A percentile compares a stretch with the other conserved stretches of the same genome.
These are phyloP conservation scores for Aurelia sp. DNA, from an alignment of 30 jellyfish, hydroid and myxozoan genomes.

Conservation along the genomic window DNA sequence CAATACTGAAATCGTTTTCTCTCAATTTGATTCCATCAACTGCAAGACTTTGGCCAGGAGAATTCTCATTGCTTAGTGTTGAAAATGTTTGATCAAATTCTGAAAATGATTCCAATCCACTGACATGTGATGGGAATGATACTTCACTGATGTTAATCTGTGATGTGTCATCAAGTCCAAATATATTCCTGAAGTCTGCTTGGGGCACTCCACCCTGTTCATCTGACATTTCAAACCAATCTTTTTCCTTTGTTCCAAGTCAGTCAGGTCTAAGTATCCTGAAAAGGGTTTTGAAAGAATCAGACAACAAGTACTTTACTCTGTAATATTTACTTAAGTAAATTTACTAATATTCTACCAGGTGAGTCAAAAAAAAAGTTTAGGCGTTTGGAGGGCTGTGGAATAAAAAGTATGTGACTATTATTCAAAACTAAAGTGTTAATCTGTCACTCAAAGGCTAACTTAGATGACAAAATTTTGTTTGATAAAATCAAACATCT, in stretches of 20 bases:
- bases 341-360: no score
- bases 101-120: slow-evolving; percentile 90
- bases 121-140: slow-evolving; percentile 93
- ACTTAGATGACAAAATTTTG: no score
- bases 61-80: slow-evolving; percentile 10
- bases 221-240: neutral
- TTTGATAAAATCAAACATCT: no score
- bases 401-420: no score
- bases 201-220: neutral
- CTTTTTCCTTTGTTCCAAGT: neutral
- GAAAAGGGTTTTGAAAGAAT: no score
- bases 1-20: neutral
- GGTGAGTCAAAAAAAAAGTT: no score
- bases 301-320: no score
- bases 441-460: no score
- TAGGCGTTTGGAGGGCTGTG: no score
- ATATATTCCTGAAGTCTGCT: neutral
- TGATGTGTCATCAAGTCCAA: slow-evolving; percentile 47
- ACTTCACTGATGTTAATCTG: slow-evolving; percentile 72
- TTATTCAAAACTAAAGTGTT: no score
- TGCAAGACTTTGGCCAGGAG: slow-evolving; percentile 22
- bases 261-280: no score
- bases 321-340: no score
- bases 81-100: slow-evolving; percentile 77
- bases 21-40: neutral